Percentiles rank a stretch among this genome's conserved stretches.
Evolutionary conservation across 2,113 vertebrate species (phyloP).

Genomic region (Nyctereutes procyonoides): DNA sequence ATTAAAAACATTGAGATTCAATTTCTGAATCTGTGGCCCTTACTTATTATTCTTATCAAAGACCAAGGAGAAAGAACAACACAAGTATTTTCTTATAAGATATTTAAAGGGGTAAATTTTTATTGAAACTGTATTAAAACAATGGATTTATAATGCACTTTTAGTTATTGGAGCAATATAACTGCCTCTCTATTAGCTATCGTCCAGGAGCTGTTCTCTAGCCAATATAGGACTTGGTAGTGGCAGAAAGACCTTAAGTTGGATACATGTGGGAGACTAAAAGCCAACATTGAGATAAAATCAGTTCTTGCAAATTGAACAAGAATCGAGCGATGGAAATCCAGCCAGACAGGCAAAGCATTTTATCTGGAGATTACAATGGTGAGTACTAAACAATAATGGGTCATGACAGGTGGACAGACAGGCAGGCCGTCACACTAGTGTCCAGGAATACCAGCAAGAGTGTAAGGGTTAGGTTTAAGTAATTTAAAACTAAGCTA

Average conservation of each 20-base stretch:
- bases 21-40: neutral
- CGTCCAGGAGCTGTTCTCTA: neutral
- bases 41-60: neutral
- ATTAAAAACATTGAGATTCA: neutral
- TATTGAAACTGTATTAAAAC: neutral
- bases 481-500: neutral
- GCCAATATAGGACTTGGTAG: neutral
- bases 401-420: neutral
- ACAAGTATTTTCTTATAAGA: neutral
- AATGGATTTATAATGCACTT: neutral
- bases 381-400: neutral
- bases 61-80: neutral
- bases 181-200: neutral
- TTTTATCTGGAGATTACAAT: neutral
- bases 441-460: neutral
- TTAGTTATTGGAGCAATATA: neutral
- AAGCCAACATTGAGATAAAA: conserved; percentile 21
- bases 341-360: neutral
- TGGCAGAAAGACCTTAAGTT: neutral
- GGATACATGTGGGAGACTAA: neutral
- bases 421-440: neutral
- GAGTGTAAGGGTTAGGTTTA: neutral
- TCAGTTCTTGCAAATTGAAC: conserved; percentile 23
- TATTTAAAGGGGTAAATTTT: neutral
- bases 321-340: conserved; percentile 12